Conservation (phyloP, 1,140 invertebrate genomes). For the Drosophila ambigua region DNA sequence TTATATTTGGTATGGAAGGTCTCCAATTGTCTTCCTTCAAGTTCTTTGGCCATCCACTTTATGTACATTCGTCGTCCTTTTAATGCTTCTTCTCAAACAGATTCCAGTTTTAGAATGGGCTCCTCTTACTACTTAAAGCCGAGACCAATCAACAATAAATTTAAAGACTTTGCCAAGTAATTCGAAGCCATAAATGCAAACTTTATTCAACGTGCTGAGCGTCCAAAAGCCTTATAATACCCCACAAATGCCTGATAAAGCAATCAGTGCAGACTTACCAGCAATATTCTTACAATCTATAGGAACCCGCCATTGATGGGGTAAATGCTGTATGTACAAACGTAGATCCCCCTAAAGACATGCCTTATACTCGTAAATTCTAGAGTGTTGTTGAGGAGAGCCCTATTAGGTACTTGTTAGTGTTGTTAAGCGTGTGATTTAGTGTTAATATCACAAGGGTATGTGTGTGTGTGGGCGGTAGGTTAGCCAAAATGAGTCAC, state of each 20-base stretch:
- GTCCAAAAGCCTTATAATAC: conserved; percentile 44
- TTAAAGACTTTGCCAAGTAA: conserved; percentile 34
- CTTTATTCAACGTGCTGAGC: conserved; percentile 69
- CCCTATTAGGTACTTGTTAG: conserved; percentile 58
- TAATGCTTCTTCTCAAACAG: not conserved
- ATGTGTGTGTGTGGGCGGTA: conserved; percentile 28
- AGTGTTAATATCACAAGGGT: conserved; percentile 74
- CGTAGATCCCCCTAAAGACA: conserved; percentile 40
- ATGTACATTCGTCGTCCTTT: not conserved
- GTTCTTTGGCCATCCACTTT: not conserved
- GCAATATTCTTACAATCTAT: conserved; percentile 38
- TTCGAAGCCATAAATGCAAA: conserved; percentile 44
- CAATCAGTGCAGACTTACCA: conserved; percentile 42
- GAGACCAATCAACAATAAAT: conserved; percentile 50
- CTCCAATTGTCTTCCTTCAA: no score
- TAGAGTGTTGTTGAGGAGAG: conserved; percentile 29
- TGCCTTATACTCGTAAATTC: conserved; percentile 46
- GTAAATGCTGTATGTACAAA: conserved; percentile 45
- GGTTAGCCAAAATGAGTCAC: conserved; percentile 39
- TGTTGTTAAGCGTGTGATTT: conserved; percentile 62
- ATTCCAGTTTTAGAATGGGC: not conserved
- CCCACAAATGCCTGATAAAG: conserved; percentile 44
- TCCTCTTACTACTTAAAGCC: not conserved
- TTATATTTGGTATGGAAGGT: no score
- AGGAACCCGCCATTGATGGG: conserved; percentile 38